Conservation (phyloP, 2,888 invertebrate species). For the Zygothrica quintamaculata region DNA sequence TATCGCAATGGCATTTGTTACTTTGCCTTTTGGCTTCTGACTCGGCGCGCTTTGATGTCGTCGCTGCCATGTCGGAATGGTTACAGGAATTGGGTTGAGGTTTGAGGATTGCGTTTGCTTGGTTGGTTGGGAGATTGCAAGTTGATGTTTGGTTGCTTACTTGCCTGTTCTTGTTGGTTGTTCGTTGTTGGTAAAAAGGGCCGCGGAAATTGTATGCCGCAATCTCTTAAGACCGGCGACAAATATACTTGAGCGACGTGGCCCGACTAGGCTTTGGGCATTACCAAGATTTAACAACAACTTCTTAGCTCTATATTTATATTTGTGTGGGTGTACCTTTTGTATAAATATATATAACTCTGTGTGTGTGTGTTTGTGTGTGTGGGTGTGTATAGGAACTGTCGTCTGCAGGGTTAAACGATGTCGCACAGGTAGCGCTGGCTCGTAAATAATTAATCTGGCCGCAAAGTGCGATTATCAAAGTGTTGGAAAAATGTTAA, state of each 20-base stretch:
- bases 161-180: neutral
- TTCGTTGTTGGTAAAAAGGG: no score
- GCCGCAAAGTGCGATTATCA: conserved; percentile 79
- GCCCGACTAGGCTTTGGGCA: conserved; percentile 64
- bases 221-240: conserved; percentile 79
- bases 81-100: conserved; percentile 28
- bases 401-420: conserved; percentile 66
- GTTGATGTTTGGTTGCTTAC: conserved; percentile 21
- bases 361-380: conserved; percentile 15
- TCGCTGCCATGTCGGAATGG: conserved; percentile 30
- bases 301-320: conserved; percentile 54
- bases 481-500: conserved; percentile 80
- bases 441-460: conserved; percentile 80
- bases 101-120: neutral
- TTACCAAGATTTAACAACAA: conserved; percentile 76
- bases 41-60: conserved; percentile 66
- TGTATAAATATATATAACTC: no score
- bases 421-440: conserved; percentile 55
- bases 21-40: conserved; percentile 65
- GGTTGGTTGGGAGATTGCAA: conserved; percentile 6
- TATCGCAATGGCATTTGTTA: conserved; percentile 57
- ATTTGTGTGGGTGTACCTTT: conserved; percentile 23
- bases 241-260: conserved; percentile 69
- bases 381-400: conserved; percentile 26
- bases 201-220: conserved; percentile 72